A percentile compares a stretch with the other conserved stretches of the same genome.
Evolutionary conservation across 2,797 vertebrate genomes (phyloP).

Genomic region (Mormyrops attenuatus): DNA sequence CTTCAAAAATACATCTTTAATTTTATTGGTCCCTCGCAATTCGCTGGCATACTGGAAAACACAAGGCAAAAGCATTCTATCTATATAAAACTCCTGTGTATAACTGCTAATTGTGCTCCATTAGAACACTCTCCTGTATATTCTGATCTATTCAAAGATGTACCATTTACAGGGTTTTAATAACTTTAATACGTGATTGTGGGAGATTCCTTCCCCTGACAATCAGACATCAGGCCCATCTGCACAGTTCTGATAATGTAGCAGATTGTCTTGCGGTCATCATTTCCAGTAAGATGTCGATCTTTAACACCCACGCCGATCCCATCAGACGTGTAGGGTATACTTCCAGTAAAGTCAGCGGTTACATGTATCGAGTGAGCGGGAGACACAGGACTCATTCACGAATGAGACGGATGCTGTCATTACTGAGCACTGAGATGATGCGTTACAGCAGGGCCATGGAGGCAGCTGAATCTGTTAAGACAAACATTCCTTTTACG

Average conservation of each 20-base stretch:
- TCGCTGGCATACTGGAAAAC: background rate
- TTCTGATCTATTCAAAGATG: background rate
- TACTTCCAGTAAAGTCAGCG: conserved; percentile 12
- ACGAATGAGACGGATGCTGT: background rate
- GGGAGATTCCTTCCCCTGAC: background rate
- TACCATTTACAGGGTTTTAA: background rate
- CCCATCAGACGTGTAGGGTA: background rate
- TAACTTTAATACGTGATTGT: background rate
- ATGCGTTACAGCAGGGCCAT: background rate
- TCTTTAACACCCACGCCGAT: conserved; percentile 21
- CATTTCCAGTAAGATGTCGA: conserved; percentile 22
- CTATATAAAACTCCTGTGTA: conserved; percentile 4
- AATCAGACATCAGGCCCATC: background rate
- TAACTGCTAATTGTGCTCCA: background rate
- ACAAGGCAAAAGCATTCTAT: background rate
- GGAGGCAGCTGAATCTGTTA: background rate
- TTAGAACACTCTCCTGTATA: background rate
- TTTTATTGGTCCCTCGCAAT: background rate
- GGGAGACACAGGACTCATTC: background rate
- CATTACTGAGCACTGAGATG: background rate
- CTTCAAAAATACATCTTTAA: background rate
- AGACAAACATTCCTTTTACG: background rate
- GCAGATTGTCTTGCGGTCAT: conserved; percentile 19
- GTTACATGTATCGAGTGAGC: background rate
- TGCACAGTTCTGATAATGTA: conserved; percentile 1